These are phyloP conservation scores for Amphimedon queenslandica DNA, from an alignment of 37 sponge, comb jelly and placozoan species.

Conservation along the genomic window DNA sequence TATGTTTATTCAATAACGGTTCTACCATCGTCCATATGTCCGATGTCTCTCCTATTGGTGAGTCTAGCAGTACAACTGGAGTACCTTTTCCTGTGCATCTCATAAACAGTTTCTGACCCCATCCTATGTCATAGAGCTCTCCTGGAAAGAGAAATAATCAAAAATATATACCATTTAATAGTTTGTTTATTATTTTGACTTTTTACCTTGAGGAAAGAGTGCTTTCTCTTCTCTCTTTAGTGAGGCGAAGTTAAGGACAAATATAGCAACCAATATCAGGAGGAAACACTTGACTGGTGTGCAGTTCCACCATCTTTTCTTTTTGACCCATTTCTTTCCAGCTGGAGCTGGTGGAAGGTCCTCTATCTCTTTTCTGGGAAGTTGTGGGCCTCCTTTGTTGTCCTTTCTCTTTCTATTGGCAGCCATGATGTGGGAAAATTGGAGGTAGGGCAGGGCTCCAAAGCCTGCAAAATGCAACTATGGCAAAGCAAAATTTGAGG, in stretches of 20 bases:
- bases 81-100: slow-evolving; percentile 40
- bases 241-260: slow-evolving; percentile 52
- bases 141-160: background rate
- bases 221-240: slow-evolving; percentile 37
- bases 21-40: slow-evolving; percentile 46
- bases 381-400: background rate
- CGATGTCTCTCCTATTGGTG: slow-evolving; percentile 58
- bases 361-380: background rate
- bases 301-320: background rate
- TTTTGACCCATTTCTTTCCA: background rate
- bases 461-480: too few species aligned
- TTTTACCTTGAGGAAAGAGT: slow-evolving; percentile 40
- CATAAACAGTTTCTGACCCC: slow-evolving; percentile 58
- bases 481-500: too few species aligned
- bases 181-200: background rate
- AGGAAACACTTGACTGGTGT: slow-evolving; percentile 11
- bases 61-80: slow-evolving; percentile 52
- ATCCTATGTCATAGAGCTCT: slow-evolving; percentile 53
- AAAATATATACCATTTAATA: background rate
- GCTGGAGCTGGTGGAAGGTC: background rate
- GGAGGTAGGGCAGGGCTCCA: too few species aligned
- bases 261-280: slow-evolving; percentile 26
- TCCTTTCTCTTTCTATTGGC: background rate
- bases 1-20: slow-evolving; percentile 38
- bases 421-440: background rate